Base-by-base conservation (phyloP, 2,888 invertebrate genomes). In the Salpingus planirostris region DNA sequence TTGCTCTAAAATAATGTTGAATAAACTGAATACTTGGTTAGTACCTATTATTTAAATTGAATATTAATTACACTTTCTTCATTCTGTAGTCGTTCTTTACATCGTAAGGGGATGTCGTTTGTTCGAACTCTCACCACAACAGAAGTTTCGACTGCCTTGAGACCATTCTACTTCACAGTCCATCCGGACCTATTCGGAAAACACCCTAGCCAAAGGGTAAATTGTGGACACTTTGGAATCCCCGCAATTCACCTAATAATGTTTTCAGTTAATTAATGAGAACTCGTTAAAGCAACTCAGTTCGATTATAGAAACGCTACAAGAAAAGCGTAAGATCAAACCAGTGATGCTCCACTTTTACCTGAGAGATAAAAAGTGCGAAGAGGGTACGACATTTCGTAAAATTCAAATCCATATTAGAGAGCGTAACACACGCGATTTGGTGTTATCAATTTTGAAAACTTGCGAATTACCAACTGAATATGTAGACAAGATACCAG, bases 171-270 rank as follows among this genome's bases (percentile, higher is more conserved):
- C 66, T 93, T 95, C 62, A 82, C 82, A 36, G 93, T 95, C 2
- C 95, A 95, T 70, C 95, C 95, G 7, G 95, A 95, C 69, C 72
- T 95, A 25, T 95, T 95, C 70, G 90, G 90, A 31, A 82, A 85
- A 65, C 80, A 84, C 71, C 95, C 95, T 18, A 78, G 77, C 56
- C 88, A 93, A 68, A 76, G 87, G 64, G 90, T 89, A 69, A 24
- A 26, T 33, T 10, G 15, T 24, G 25, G 13, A n/a, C n/a, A n/a
- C n/a, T n/a, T n/a, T n/a, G n/a, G n/a, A n/a, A n/a, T 28, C 18
- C 18, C 35, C 30, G 13, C 22, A 27, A 28, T 29, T 21, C 8
- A 27, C 21, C 15, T 37, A 29, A 21, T 18, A 29, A 21, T 32
- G 7, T 33, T 43, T 44, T 48, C 64, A 92, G 82, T 76, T 76